phyloP scores from a whole-genome alignment of 92 coral and sea anemone genomes.

The Bergia puertoricense region DNA sequence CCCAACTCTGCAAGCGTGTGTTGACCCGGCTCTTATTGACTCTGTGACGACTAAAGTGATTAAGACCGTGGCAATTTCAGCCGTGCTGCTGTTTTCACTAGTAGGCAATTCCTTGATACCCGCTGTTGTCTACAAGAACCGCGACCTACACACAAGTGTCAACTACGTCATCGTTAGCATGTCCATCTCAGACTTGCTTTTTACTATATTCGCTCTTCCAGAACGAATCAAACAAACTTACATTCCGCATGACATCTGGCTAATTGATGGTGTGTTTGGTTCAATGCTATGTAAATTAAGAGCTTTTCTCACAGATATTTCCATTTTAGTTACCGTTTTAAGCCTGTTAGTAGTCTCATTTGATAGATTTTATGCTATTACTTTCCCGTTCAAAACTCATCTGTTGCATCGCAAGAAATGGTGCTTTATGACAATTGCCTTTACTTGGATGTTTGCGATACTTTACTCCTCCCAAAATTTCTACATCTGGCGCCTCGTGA shows the following conservation, averaged over 20 bases:
- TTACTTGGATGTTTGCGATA: background rate
- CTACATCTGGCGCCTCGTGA: background rate
- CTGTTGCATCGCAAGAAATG: background rate
- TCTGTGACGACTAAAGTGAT: background rate
- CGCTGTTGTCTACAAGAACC: background rate
- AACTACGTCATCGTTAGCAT: slow-evolving; percentile 18
- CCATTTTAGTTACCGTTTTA: background rate
- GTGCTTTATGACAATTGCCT: background rate
- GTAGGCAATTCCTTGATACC: background rate
- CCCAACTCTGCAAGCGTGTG: background rate
- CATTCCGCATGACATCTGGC: background rate
- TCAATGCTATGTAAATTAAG: background rate
- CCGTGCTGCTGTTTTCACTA: background rate
- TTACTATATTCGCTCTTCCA: background rate
- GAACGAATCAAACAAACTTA: background rate
- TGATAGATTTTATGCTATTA: background rate
- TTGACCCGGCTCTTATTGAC: background rate
- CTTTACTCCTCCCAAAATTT: background rate
- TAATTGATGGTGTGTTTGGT: background rate
- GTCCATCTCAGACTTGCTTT: slow-evolving; percentile 8
- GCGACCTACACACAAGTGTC: background rate
- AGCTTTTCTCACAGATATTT: background rate
- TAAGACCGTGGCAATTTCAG: background rate
- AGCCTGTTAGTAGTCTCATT: slow-evolving; percentile 5
- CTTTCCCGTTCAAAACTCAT: background rate